Conservation (phyloP, 2,888 invertebrate genomes). For the Cynaeus angustus region DNA sequence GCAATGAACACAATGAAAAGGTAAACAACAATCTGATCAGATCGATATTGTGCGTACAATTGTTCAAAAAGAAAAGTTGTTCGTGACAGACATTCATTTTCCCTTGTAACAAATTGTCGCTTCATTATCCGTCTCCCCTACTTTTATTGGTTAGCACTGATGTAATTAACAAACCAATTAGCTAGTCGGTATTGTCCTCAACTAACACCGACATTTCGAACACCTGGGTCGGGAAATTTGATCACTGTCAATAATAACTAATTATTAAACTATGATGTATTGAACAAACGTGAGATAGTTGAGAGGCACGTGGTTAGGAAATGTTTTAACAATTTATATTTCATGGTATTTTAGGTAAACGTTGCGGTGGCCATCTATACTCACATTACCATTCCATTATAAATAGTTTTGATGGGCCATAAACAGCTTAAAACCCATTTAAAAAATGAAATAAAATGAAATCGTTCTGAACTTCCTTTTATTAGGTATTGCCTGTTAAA, state of each 20-base stretch:
- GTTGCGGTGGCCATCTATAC: constrained; percentile 42
- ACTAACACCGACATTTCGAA: constrained; percentile 51
- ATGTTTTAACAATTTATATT: constrained; percentile 45
- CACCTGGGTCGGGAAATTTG: constrained; percentile 54
- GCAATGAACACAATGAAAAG: constrained; percentile 45
- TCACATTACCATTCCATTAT: constrained; percentile 41
- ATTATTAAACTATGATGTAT: constrained; percentile 35
- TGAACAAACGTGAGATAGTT: constrained; percentile 27
- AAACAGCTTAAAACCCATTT: constrained; percentile 46
- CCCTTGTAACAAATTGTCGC: constrained; percentile 54
- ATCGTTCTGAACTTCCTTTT: constrained; percentile 44
- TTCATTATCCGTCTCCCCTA: constrained; percentile 52
- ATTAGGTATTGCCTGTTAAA: constrained; percentile 48
- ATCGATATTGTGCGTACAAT: constrained; percentile 40
- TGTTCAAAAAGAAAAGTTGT: constrained; percentile 36
- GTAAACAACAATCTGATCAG: constrained; percentile 36
- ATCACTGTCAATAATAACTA: constrained; percentile 46
- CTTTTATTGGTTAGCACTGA: constrained; percentile 55
- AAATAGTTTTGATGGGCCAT: constrained; percentile 49
- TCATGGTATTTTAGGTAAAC: constrained; percentile 48
- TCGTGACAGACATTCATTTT: constrained; percentile 46
- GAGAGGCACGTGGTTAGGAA: constrained; percentile 39
- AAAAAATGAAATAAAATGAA: constrained; percentile 45
- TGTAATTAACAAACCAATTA: constrained; percentile 58
- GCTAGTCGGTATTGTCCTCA: constrained; percentile 55